Evolutionary conservation across 2,888 invertebrate species (phyloP).

Genomic region (Philaethria dido): DNA sequence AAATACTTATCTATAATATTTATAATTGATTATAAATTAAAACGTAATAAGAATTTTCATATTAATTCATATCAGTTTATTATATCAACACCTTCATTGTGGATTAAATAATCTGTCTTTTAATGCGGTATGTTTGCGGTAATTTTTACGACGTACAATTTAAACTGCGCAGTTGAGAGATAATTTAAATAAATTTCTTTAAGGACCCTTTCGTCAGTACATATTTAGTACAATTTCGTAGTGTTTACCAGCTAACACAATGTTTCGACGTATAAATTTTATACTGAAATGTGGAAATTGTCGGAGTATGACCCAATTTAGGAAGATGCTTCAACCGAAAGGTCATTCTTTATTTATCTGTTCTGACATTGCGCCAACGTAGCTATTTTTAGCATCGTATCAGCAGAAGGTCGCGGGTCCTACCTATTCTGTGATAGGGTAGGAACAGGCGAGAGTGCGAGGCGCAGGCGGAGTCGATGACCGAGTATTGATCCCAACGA

Average conservation of each 20-base stretch:
- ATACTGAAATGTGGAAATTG: conserved; percentile 4
- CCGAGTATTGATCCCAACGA: conserved; percentile 81
- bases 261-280: neutral
- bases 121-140: conserved; percentile 14
- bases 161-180: conserved; percentile 2
- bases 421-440: conserved; percentile 49
- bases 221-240: neutral
- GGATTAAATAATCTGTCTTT: conserved; percentile 1
- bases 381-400: conserved; percentile 45
- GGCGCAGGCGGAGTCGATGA: conserved; percentile 77
- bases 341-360: conserved; percentile 32
- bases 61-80: conserved; percentile 1
- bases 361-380: conserved; percentile 32
- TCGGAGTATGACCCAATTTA: conserved; percentile 30
- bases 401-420: conserved; percentile 41
- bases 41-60: neutral
- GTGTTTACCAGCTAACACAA: neutral
- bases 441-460: conserved; percentile 56
- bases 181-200: neutral
- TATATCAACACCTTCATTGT: neutral
- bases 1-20: neutral
- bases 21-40: neutral
- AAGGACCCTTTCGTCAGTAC: too few relatives aligned
- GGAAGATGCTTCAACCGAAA: conserved; percentile 24
- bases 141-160: conserved; percentile 2